Percentiles rank a stretch among this genome's conserved stretches.
phyloP scores from a whole-genome alignment of 2,797 vertebrate genomes.

The Alcedo quadribrachys region DNA sequence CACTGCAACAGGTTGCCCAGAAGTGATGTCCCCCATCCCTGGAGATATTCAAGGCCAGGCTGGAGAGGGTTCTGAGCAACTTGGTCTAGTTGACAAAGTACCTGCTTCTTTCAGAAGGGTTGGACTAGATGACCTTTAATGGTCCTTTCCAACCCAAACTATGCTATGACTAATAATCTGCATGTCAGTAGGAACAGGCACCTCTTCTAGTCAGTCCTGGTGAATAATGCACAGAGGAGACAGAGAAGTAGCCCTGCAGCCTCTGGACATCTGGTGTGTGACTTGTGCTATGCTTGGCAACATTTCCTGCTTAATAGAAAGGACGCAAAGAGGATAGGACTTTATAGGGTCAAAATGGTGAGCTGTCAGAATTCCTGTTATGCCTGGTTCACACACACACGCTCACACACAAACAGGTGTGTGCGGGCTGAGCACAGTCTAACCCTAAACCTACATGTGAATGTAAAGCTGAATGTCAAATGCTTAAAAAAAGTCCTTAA shows the following conservation, averaged over 20 bases:
- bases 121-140: background rate
- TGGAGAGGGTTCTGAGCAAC: background rate
- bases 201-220: background rate
- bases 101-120: fast-evolving
- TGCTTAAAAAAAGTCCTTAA: background rate
- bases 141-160: background rate
- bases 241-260: background rate
- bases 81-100: no score
- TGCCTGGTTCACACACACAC: background rate
- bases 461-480: background rate
- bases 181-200: background rate
- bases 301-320: background rate
- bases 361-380: fast-evolving
- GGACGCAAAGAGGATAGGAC: background rate
- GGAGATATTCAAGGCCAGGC: background rate
- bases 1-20: background rate
- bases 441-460: background rate
- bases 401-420: fast-evolving
- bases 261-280: fast-evolving
- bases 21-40: background rate
- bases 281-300: background rate
- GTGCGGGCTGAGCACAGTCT: background rate
- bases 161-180: background rate
- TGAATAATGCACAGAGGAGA: background rate
- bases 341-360: fast-evolving